A percentile compares a stretch with the other conserved stretches of the same genome.
Evolutionary conservation across 1,140 invertebrate species (phyloP).

Genomic region (Drosophila sp.): DNA sequence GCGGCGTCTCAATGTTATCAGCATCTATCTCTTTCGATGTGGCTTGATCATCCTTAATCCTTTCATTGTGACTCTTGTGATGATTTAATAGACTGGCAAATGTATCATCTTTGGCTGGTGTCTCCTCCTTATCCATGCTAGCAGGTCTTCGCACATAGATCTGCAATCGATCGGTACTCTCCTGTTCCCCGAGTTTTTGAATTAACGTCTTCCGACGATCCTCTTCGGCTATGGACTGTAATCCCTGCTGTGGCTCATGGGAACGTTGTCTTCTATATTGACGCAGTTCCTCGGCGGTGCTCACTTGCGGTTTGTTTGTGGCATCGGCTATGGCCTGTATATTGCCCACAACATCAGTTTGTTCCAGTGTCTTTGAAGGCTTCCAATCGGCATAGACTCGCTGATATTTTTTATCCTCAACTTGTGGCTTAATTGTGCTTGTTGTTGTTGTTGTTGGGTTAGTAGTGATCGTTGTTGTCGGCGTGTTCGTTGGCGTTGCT

Average conservation of each 20-base stretch:
- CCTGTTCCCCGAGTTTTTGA: conserved; percentile 82
- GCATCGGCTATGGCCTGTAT: conserved; percentile 92
- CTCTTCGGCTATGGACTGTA: conserved; percentile 85
- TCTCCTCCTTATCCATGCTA: conserved; percentile 36
- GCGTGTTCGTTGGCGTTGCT: conserved; percentile 35
- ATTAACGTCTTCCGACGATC: conserved; percentile 83
- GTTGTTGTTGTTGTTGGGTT: conserved; percentile 49
- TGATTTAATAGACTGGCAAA: conserved; percentile 61
- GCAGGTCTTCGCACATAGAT: conserved; percentile 86
- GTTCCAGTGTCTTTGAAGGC: conserved; percentile 89
- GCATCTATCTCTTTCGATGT: conserved; percentile 92
- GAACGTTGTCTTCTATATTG: conserved; percentile 75
- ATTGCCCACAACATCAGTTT: conserved; percentile 91
- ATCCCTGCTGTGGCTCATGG: conserved; percentile 63
- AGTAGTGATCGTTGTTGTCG: conserved; percentile 70
- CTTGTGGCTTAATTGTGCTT: conserved; percentile 21
- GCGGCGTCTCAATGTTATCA: conserved; percentile 95
- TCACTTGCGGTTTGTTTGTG: conserved; percentile 83
- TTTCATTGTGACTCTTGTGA: conserved; percentile 77
- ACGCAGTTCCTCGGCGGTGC: conserved; percentile 85
- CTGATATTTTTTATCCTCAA: conserved; percentile 83
- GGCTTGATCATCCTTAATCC: conserved; percentile 72
- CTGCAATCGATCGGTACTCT: conserved; percentile 83
- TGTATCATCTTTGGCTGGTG: conserved; percentile 51
- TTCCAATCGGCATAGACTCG: conserved; percentile 91